phyloP scores from a whole-genome alignment of 2,888 invertebrate genomes.

The Oasisia sp. region DNA sequence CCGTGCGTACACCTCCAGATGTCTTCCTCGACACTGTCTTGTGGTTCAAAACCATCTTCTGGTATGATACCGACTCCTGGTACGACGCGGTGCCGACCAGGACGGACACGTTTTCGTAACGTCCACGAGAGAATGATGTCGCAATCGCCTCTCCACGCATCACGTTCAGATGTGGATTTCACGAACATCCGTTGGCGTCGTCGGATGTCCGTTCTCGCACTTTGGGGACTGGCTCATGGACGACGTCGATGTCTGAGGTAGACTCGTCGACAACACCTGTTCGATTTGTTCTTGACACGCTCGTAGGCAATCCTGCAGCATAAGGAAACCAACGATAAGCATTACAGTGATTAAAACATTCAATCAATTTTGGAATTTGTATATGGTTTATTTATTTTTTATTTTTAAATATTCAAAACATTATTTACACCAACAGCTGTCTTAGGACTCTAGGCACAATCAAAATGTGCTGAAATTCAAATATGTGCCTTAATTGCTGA shows the following conservation, averaged over 20 bases:
- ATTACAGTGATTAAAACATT: too few species aligned
- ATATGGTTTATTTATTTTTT: too few species aligned
- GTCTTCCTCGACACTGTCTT: too few species aligned
- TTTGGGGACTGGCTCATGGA: slow-evolving; percentile 28
- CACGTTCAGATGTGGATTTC: slow-evolving; percentile 73
- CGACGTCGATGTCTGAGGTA: slow-evolving; percentile 42
- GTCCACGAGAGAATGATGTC: background rate
- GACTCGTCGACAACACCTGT: slow-evolving; percentile 56
- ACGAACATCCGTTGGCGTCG: slow-evolving; percentile 86
- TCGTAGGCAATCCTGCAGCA: slow-evolving; percentile 59
- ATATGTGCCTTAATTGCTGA: background rate
- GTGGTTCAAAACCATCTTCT: background rate
- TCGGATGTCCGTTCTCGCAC: slow-evolving; percentile 66
- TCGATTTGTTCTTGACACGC: slow-evolving; percentile 63
- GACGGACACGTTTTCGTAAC: background rate
- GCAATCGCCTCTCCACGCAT: background rate
- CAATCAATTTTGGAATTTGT: too few species aligned
- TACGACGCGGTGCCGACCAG: background rate
- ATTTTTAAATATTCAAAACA: background rate
- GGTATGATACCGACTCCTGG: background rate
- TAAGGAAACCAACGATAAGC: background rate
- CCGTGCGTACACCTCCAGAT: background rate
- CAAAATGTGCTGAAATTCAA: background rate
- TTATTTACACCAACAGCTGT: background rate
- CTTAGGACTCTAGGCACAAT: background rate